Evolutionary conservation across 2,797 vertebrate species (phyloP).

Genomic region (Ciconia nigra): DNA sequence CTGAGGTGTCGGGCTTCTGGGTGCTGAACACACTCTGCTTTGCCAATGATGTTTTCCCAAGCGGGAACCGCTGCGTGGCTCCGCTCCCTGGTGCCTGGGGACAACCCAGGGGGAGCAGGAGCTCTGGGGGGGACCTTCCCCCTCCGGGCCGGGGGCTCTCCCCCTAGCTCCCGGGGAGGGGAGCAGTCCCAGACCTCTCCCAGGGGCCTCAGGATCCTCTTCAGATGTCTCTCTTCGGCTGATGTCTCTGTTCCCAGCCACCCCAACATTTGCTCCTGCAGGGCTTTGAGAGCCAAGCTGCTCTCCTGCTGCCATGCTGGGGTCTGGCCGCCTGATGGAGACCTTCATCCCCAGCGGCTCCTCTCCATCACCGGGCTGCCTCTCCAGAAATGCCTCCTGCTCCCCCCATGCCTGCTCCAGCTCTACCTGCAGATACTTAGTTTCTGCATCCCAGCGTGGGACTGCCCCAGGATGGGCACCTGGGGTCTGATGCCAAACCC

Average conservation of each 20-base stretch:
- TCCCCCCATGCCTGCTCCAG: neutral
- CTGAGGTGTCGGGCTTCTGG: neutral
- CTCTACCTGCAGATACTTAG: neutral
- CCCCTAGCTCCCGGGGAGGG: neutral
- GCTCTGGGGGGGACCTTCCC: neutral
- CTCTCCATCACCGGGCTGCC: neutral
- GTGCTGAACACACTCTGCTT: neutral
- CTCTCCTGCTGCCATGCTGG: neutral
- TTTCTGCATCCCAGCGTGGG: neutral
- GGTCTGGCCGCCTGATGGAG: constrained; percentile 52
- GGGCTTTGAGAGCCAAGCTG: neutral
- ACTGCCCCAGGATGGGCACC: neutral
- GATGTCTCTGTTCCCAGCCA: neutral
- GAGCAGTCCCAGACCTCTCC: neutral
- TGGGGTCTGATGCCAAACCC: neutral
- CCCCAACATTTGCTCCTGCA: neutral
- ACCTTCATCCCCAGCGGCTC: neutral
- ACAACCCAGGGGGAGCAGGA: neutral
- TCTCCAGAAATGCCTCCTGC: neutral
- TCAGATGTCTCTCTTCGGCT: accelerated
- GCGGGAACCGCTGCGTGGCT: neutral
- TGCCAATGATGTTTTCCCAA: neutral
- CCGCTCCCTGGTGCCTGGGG: neutral
- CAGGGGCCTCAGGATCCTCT: neutral
- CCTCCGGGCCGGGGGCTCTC: neutral